These are phyloP conservation scores for Pandion haliaetus DNA, from an alignment of 2,113 vertebrate species.

Conservation along the genomic window DNA sequence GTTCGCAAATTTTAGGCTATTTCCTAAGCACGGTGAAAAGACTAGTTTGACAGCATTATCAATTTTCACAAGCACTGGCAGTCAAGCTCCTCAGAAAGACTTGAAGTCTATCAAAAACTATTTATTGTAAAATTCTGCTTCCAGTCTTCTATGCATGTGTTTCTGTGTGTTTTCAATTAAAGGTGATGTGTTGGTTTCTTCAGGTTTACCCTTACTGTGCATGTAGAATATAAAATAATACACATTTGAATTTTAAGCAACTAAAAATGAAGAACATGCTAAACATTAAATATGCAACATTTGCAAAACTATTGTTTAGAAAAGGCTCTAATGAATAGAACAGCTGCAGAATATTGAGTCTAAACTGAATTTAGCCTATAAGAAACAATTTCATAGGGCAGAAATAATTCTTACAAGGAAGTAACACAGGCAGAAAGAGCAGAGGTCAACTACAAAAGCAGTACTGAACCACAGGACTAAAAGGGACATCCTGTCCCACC, in stretches of 20 bases:
- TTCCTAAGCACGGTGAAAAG: background rate
- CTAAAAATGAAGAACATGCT: background rate
- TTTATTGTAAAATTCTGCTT: background rate
- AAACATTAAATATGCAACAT: background rate
- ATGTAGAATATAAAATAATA: background rate
- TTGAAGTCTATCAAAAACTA: background rate
- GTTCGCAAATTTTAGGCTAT: background rate
- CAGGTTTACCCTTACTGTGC: background rate
- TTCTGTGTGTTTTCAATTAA: background rate
- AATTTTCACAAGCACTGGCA: background rate
- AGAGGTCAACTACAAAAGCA: background rate
- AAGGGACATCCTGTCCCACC: background rate
- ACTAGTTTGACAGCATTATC: background rate
- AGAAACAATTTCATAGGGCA: background rate
- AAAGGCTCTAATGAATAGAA: background rate
- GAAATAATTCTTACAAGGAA: background rate
- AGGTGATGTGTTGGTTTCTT: background rate
- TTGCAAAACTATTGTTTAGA: background rate
- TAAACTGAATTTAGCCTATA: background rate
- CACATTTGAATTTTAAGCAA: background rate
- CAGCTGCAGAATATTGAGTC: background rate
- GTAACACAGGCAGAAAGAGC: background rate
- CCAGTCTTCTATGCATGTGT: background rate
- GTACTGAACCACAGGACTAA: background rate
- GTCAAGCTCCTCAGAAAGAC: background rate